These are phyloP conservation scores for Cettia cetti DNA, from an alignment of 2,113 vertebrate species.

Conservation along the genomic window DNA sequence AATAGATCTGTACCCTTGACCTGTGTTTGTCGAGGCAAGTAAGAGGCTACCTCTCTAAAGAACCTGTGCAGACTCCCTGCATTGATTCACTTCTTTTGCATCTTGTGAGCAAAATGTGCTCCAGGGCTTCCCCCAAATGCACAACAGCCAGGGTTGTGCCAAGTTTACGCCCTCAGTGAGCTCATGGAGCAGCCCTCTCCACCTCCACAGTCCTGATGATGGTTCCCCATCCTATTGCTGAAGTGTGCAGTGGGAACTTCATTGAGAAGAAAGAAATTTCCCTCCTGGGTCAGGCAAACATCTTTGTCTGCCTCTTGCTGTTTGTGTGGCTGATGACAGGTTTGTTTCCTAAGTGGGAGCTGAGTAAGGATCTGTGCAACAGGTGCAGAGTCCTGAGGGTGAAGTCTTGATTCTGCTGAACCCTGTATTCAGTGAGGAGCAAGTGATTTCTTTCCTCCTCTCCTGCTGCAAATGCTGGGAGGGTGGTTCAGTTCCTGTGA, in stretches of 20 bases:
- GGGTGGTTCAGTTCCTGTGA: background rate
- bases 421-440: background rate
- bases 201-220: fast-evolving
- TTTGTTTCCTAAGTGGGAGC: background rate
- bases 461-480: background rate
- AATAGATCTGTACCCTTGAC: background rate
- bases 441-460: background rate
- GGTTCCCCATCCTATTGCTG: background rate
- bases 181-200: background rate
- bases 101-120: background rate
- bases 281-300: background rate
- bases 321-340: background rate
- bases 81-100: background rate
- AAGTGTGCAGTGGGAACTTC: background rate
- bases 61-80: background rate
- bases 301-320: background rate
- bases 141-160: background rate
- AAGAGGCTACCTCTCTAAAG: background rate
- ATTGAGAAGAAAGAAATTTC: background rate
- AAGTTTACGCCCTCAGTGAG: background rate
- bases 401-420: background rate
- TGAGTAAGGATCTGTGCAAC: background rate
- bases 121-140: background rate
- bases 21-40: background rate
- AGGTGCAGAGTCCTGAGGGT: background rate